Conservation (phyloP, 2,888 invertebrate genomes). For the Autographa gamma region DNA sequence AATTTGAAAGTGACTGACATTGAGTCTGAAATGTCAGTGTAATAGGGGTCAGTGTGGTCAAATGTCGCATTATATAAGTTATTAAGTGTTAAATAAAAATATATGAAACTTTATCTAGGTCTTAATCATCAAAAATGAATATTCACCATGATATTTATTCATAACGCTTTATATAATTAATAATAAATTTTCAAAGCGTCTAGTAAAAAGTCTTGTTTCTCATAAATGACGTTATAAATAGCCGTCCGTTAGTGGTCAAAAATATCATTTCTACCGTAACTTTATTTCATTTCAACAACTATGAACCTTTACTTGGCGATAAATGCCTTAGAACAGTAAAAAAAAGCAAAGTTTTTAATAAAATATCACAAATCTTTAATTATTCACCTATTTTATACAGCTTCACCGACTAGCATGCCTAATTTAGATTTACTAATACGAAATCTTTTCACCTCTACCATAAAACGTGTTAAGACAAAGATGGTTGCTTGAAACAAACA, state of each 20-base stretch:
- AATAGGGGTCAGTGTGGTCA: conserved; percentile 42
- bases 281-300: too few relatives aligned
- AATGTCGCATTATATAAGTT: conserved; percentile 41
- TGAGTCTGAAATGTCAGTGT: conserved; percentile 45
- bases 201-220: neutral
- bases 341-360: too few relatives aligned
- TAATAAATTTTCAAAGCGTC: neutral
- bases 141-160: too few relatives aligned
- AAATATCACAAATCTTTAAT: too few relatives aligned
- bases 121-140: conserved; percentile 28
- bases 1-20: conserved; percentile 48
- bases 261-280: too few relatives aligned
- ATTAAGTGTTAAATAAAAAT: conserved; percentile 16
- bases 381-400: neutral
- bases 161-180: too few relatives aligned
- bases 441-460: conserved; percentile 32
- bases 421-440: conserved; percentile 13
- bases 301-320: too few relatives aligned
- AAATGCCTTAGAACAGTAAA: too few relatives aligned
- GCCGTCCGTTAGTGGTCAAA: too few relatives aligned
- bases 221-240: too few relatives aligned
- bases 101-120: conserved; percentile 20
- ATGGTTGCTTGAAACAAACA: conserved; percentile 60
- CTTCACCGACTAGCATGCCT: neutral
- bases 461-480: conserved; percentile 52